These are phyloP conservation scores for Pongo pygmaeus DNA, from an alignment of 2,113 vertebrate genomes.

Conservation along the genomic window DNA sequence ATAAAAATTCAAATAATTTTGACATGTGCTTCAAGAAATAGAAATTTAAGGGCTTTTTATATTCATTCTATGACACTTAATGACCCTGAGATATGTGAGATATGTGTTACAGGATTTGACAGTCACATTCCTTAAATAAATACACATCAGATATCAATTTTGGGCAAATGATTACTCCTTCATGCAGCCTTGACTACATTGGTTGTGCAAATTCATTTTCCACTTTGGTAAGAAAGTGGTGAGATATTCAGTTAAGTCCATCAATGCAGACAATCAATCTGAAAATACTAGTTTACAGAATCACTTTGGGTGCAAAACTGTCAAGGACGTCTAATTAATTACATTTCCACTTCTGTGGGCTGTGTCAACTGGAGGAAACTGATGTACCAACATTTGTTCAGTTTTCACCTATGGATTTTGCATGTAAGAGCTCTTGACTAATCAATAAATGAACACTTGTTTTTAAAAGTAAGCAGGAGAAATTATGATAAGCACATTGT, in stretches of 20 bases:
- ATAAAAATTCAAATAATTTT: not conserved
- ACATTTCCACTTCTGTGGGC: not conserved
- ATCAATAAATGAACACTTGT: not conserved
- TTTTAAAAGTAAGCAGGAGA: not conserved
- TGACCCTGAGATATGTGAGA: not conserved
- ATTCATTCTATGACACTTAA: not conserved
- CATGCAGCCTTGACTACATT: not conserved
- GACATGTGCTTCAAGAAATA: not conserved
- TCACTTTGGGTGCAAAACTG: not conserved
- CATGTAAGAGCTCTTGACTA: not conserved
- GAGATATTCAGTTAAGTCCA: not conserved
- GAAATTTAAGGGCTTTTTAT: not conserved
- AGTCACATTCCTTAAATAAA: not conserved
- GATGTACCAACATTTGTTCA: not conserved
- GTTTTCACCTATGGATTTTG: not conserved
- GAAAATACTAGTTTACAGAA: not conserved
- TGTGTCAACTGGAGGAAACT: not conserved
- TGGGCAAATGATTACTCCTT: not conserved
- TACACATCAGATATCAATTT: not conserved
- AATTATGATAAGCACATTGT: not conserved
- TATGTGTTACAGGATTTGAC: not conserved
- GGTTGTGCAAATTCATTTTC: not conserved
- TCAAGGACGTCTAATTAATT: not conserved
- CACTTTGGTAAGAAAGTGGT: not conserved
- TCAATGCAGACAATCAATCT: not conserved